These are phyloP conservation scores for Siderastrea siderea DNA, from an alignment of 92 coral and sea anemone genomes.

Conservation along the genomic window DNA sequence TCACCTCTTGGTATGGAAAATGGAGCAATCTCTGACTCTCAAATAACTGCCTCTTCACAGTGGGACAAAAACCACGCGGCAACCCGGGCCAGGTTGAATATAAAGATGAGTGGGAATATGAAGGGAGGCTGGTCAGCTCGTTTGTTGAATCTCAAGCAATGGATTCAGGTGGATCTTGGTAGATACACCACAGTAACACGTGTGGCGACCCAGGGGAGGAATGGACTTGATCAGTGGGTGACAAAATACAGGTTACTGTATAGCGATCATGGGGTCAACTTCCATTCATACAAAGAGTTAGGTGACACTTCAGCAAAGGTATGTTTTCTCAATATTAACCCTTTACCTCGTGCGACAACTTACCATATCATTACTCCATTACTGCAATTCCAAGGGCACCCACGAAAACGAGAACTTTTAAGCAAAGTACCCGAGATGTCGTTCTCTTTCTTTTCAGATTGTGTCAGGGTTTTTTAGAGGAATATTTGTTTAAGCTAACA, in stretches of 20 bases:
- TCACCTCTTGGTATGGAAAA: slow-evolving; percentile 7
- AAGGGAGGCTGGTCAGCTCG: background rate
- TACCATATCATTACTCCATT: too few species aligned
- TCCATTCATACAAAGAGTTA: background rate
- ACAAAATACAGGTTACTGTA: background rate
- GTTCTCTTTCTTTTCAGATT: too few species aligned
- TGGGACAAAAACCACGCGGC: background rate
- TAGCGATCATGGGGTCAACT: background rate
- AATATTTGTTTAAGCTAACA: too few species aligned
- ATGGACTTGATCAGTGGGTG: background rate
- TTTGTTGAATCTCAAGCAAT: background rate
- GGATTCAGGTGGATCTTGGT: background rate
- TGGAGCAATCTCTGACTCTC: background rate
- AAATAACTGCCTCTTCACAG: background rate
- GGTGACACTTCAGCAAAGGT: background rate
- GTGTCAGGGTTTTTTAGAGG: too few species aligned
- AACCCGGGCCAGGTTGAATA: background rate
- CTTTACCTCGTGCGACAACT: too few species aligned
- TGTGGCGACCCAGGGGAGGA: background rate
- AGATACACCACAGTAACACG: background rate
- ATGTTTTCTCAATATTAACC: too few species aligned
- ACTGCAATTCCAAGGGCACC: too few species aligned
- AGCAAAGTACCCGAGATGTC: too few species aligned
- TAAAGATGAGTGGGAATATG: background rate
- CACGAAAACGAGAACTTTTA: too few species aligned